Evolutionary conservation across 2,797 vertebrate species (phyloP).

Genomic region (Micropoecilia bifurca): DNA sequence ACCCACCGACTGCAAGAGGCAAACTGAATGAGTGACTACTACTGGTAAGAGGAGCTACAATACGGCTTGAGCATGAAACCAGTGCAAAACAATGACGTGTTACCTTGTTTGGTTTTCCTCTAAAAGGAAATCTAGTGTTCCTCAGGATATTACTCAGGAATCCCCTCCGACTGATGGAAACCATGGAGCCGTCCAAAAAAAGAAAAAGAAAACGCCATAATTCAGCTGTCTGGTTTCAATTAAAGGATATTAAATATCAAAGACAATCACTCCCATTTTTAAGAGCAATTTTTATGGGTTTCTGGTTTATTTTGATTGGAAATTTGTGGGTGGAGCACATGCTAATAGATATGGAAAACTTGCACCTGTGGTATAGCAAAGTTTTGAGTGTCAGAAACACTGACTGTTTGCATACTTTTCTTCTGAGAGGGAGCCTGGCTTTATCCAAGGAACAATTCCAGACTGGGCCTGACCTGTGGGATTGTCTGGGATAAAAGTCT

Average conservation of each 20-base stretch:
- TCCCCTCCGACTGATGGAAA: conserved; percentile 79
- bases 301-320: conserved; percentile 80
- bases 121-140: conserved; percentile 75
- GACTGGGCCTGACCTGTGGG: conserved; percentile 59
- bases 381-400: conserved; percentile 78
- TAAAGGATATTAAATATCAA: conserved; percentile 82
- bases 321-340: conserved; percentile 80
- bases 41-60: conserved; percentile 57
- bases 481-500: conserved; percentile 66
- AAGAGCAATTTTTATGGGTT: conserved; percentile 76
- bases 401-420: conserved; percentile 76
- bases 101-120: conserved; percentile 71
- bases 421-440: conserved; percentile 62
- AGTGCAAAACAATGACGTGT: conserved; percentile 79
- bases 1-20: conserved; percentile 56
- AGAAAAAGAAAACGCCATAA: conserved; percentile 50
- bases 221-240: conserved; percentile 80
- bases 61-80: conserved; percentile 60
- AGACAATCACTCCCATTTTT: conserved; percentile 80
- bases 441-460: conserved; percentile 69
- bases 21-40: conserved; percentile 72
- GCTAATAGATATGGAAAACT: conserved; percentile 83
- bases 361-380: conserved; percentile 84
- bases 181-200: conserved; percentile 74
- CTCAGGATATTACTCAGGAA: conserved; percentile 79